Base-by-base conservation (phyloP, 2,888 invertebrate species). In the Stenodema calcarata region DNA sequence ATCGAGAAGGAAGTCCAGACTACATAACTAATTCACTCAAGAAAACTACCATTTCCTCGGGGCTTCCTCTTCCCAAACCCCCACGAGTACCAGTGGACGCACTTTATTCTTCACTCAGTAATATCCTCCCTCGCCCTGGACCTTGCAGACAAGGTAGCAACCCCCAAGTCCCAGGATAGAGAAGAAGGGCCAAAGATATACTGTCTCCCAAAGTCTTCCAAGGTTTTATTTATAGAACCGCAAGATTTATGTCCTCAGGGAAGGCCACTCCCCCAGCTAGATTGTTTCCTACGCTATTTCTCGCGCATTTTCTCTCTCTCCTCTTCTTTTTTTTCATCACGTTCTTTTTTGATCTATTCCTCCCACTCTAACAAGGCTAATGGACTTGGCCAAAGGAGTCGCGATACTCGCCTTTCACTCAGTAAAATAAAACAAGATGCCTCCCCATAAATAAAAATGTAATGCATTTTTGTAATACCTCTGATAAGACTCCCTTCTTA, bases 171-270 rank as follows among this genome's bases (percentile, higher is more conserved):
- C 62, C 62, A 23, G 27, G 23, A 62, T 18, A 62, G 27, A 18
- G 18, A 54, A 54, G 54, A 18, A n/a, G 16, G n/a, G 18, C 62
- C 62, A 62, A 62, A 62, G 62, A 62, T 62, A 62, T 62, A 62
- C 62, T 62, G 62, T 62, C 62, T 27, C 62, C 23, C 35, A 62
- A 62, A 62, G 62, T 62, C 62, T 62, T 27, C 62, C 73, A 54
- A 3, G 4, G 16, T 73, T 70, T 80, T 80, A 80, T 80, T 80
- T 80, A 80, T 80, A 80, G 80, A 30, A 80, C 47, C 50, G 30
- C 47, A 47, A 80, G 80, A 80, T 80, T 80, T 80, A 80, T 80
- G 80, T 80, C 35, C 73, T 28, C 14, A 14, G 62, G 62, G 62
- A 62, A 35, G 62, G 70, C 73, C 35, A 30, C 73, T 73, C 73